Evolutionary conservation across 2,113 vertebrate species (phyloP), one percentile per base, ranked within the genome.

Genomic region (Halcyon senegalensis): DNA sequence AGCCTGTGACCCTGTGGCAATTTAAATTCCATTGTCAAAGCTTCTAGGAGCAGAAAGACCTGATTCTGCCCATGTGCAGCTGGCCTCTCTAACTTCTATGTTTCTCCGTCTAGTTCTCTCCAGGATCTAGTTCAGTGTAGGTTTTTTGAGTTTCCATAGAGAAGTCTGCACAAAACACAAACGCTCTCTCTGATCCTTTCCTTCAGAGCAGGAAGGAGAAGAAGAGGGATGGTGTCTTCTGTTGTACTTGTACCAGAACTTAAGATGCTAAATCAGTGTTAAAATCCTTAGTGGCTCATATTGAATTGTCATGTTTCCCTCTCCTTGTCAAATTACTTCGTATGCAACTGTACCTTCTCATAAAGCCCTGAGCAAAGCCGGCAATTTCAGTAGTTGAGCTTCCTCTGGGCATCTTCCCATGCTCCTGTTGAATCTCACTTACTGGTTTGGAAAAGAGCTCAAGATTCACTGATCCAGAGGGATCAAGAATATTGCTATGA

Each of bases 21-120:
- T 92, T 94, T 87, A 78, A 91, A 91, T 92, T 95, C 73, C 46
- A n/a, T 23, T 95, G 87, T 30, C 78, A 91, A 91, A 93, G 62
- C 66, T 82, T 81, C 15, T 33, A 58, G 62, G 18, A 79, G 33
- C 51, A 76, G 73, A 35, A 89, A 20, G 56, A 70, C 67, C 77
- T 43, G 30, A 59, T 84, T 84, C 66, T 94, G 58, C 51, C 33
- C 3, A 1, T 44, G 33, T 82, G 33, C 24, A 89, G 33, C 74
- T 76, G 44, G 16, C 25, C 56, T 68, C 15, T 66, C n/a, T 66
- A 58, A 41, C 21, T 35, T 92, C 13, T 59, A 0, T 50, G 10
- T 87, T 96, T 89, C 73, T 89, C 35, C 19, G 41, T 84, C 28
- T 75, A 27, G 33, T 68, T 95, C 31, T 7, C 43, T 89, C 39